These are phyloP conservation scores for Sebastes trivittatus DNA, from an alignment of 2,797 vertebrate genomes.

Conservation along the genomic window DNA sequence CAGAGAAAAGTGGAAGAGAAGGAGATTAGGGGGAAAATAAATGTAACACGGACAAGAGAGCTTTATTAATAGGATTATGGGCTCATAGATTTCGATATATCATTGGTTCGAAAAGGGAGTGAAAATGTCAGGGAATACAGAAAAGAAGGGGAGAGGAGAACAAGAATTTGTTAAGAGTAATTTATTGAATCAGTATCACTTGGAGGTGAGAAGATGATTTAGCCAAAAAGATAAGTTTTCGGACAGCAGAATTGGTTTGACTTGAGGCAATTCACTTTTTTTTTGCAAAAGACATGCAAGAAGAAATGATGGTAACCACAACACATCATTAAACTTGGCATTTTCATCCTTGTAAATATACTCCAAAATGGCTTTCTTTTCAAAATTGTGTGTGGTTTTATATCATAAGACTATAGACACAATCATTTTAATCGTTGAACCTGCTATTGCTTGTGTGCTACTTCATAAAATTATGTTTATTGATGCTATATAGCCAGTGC, in stretches of 20 bases:
- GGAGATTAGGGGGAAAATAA: constrained; percentile 91
- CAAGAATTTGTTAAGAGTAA: constrained; percentile 74
- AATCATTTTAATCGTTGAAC: constrained; percentile 58
- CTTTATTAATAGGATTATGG: constrained; percentile 93
- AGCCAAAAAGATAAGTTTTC: constrained; percentile 43
- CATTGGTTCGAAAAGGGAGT: constrained; percentile 77
- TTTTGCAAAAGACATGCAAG: constrained; percentile 1
- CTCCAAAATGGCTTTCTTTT: constrained; percentile 40
- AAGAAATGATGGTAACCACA: constrained; percentile 18
- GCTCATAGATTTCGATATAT: constrained; percentile 87
- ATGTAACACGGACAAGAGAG: constrained; percentile 90
- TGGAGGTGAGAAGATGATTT: constrained; percentile 42
- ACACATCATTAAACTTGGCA: constrained; percentile 41
- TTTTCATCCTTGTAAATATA: constrained; percentile 49
- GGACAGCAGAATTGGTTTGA: constrained; percentile 7
- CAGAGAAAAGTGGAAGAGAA: constrained; percentile 80
- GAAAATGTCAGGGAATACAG: constrained; percentile 66
- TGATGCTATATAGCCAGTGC: constrained; percentile 65
- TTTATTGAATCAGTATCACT: constrained; percentile 68
- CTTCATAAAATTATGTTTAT: constrained; percentile 78
- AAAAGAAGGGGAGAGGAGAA: constrained; percentile 61
- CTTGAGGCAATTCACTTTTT: constrained; percentile 13
- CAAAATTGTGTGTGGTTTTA: constrained; percentile 41
- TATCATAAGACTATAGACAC: constrained; percentile 28
- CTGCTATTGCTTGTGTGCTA: constrained; percentile 51